A percentile compares a stretch with the other conserved stretches of the same genome.
Conservation (phyloP, 1,140 invertebrate genomes). For the Vollenhovia emeryi region DNA sequence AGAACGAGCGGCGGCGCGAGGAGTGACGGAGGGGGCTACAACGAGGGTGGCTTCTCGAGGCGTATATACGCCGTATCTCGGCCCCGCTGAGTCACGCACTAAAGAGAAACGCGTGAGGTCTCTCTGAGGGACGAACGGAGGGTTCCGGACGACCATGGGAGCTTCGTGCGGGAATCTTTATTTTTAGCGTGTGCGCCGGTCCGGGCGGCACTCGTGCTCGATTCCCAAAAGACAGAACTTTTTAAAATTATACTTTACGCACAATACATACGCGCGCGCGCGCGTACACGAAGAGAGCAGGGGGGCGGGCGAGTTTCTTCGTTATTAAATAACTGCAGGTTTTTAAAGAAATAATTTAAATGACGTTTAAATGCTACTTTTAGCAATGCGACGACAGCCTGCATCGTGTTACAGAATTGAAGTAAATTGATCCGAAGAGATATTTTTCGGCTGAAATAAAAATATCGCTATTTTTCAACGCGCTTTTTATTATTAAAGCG, state of each 20-base stretch:
- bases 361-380: not conserved
- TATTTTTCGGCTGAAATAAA: not conserved
- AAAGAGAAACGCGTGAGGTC: constrained; percentile 58
- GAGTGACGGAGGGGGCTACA: constrained; percentile 47
- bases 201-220: constrained; percentile 22
- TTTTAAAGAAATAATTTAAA: not conserved
- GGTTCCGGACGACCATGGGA: constrained; percentile 38
- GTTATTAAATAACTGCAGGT: not conserved
- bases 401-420: not conserved
- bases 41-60: constrained; percentile 65
- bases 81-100: constrained; percentile 71
- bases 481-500: constrained; percentile 21
- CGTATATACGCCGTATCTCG: constrained; percentile 62
- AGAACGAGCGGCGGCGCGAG: constrained; percentile 2
- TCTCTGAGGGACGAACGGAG: constrained; percentile 44
- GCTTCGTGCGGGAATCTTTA: constrained; percentile 58
- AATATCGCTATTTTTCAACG: not conserved
- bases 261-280: not conserved
- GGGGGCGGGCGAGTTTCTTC: not conserved
- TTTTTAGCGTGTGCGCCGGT: constrained; percentile 40
- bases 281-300: not conserved
- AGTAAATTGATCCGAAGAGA: not conserved
- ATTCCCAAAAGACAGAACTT: constrained; percentile 21
- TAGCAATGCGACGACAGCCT: not conserved
- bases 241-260: not conserved